phyloP scores from a whole-genome alignment of 1,140 invertebrate species.

The Solen grandis region DNA sequence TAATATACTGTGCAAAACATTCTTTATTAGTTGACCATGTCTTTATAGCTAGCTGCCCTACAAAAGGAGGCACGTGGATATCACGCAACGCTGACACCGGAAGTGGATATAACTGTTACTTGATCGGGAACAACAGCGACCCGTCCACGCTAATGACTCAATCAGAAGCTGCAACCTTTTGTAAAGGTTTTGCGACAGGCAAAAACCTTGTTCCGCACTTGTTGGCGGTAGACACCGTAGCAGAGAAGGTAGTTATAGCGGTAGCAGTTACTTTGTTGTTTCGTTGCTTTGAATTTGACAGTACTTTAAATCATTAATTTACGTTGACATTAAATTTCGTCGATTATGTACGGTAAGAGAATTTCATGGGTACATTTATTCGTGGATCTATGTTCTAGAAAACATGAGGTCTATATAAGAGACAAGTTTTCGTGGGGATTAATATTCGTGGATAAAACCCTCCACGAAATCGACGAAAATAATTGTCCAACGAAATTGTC shows the following conservation, averaged over 20 bases:
- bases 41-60: no score
- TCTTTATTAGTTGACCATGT: no score
- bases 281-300: not conserved
- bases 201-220: constrained; percentile 12
- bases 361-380: not conserved
- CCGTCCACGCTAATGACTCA: not conserved
- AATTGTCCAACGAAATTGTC: no score
- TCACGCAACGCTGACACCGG: constrained; percentile 15
- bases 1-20: no score
- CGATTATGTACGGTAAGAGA: not conserved
- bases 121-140: constrained; percentile 18
- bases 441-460: no score
- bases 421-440: no score
- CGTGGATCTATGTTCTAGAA: not conserved
- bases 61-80: constrained; percentile 8
- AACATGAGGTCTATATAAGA: not conserved
- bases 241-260: constrained; percentile 21
- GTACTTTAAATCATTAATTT: not conserved
- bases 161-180: constrained; percentile 5
- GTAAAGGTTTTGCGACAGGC: constrained; percentile 3
- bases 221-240: not conserved
- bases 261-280: not conserved
- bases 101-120: constrained; percentile 27
- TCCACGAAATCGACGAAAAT: no score
- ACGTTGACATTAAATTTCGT: not conserved